phyloP scores from a whole-genome alignment of 2,888 invertebrate genomes.

The Cyclophora punctaria region DNA sequence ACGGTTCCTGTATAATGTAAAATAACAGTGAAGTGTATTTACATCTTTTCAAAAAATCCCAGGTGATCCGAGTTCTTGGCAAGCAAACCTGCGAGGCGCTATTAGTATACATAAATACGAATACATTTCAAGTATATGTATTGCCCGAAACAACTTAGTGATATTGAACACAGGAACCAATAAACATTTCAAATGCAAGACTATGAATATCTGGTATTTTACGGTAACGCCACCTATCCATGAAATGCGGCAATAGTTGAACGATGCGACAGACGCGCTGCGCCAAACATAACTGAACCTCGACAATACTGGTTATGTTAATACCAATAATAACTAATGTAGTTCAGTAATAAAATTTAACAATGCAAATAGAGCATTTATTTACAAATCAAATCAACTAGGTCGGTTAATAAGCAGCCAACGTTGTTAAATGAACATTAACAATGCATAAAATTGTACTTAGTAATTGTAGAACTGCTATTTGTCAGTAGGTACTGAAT shows the following conservation, averaged over 20 bases:
- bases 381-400: constrained; percentile 10
- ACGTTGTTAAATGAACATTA: neutral
- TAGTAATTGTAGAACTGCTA: too few relatives aligned
- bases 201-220: neutral
- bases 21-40: too few relatives aligned
- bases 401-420: neutral
- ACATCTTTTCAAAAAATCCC: too few relatives aligned
- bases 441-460: neutral
- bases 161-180: neutral
- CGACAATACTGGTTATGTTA: constrained; percentile 26
- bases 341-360: constrained; percentile 8
- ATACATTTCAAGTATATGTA: too few relatives aligned
- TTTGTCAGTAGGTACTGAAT: too few relatives aligned
- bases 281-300: constrained; percentile 21
- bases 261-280: constrained; percentile 22
- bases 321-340: constrained; percentile 15
- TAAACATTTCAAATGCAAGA: neutral
- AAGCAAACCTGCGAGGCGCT: too few relatives aligned
- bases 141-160: too few relatives aligned
- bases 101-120: too few relatives aligned
- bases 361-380: constrained; percentile 7
- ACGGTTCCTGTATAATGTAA: too few relatives aligned
- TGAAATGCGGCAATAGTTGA: constrained; percentile 3
- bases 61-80: too few relatives aligned
- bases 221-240: constrained; percentile 1